A percentile compares a stretch with the other conserved stretches of the same genome.
These are phyloP conservation scores for human DNA, from an alignment of 2,113 vertebrate genomes.

Conservation along the genomic window DNA sequence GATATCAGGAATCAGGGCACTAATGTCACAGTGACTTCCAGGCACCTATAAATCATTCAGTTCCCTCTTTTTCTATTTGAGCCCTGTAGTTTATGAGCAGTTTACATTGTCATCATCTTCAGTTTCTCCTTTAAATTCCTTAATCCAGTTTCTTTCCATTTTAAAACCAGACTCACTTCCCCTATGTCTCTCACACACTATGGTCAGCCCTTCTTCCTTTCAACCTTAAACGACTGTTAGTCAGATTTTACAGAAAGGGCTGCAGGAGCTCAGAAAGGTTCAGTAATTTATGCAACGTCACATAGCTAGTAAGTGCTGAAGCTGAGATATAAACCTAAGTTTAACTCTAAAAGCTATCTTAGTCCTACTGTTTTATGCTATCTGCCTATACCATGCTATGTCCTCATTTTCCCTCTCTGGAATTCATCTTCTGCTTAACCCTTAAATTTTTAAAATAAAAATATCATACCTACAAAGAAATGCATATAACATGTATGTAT, in stretches of 20 bases:
- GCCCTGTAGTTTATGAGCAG: background rate
- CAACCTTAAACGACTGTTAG: background rate
- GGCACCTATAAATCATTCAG: background rate
- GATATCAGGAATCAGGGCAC: background rate
- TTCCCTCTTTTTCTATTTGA: background rate
- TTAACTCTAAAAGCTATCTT: background rate
- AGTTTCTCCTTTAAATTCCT: background rate
- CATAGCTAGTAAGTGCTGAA: background rate
- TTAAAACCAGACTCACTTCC: background rate
- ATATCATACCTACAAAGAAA: background rate
- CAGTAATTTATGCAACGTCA: background rate
- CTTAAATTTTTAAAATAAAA: background rate
- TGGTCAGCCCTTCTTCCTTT: background rate
- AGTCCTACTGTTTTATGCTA: background rate
- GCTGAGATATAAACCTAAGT: background rate
- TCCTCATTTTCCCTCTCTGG: background rate
- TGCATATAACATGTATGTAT: background rate
- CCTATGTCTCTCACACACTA: background rate
- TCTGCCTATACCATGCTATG: background rate
- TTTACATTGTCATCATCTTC: background rate
- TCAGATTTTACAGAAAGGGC: background rate
- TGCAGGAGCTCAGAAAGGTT: background rate
- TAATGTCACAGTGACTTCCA: background rate
- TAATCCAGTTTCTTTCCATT: background rate
- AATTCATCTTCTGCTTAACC: background rate